These are phyloP conservation scores for Chydorus sphaericus DNA, from an alignment of 2,888 invertebrate species.

Conservation along the genomic window DNA sequence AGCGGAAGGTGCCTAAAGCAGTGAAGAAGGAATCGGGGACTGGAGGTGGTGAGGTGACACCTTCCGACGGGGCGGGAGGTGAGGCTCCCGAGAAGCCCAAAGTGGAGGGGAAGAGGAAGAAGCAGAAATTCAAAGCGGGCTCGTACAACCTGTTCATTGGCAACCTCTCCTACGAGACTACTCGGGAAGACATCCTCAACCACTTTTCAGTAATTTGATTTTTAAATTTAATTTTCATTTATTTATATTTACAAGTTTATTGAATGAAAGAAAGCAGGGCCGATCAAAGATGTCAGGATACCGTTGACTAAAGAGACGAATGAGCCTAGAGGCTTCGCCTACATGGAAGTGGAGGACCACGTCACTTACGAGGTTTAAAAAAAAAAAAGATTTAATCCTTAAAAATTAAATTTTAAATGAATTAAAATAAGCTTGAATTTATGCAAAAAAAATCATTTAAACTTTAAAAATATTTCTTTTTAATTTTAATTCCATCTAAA, in stretches of 20 bases:
- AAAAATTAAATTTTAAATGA: slow-evolving; percentile 6
- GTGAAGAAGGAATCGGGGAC: neutral
- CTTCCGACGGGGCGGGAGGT: neutral
- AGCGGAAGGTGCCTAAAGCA: no score
- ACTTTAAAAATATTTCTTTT: neutral
- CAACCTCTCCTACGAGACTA: slow-evolving; percentile 31
- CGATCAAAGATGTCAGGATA: slow-evolving; percentile 29
- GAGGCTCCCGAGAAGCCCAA: neutral
- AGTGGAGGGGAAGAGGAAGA: neutral
- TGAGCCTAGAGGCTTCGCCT: slow-evolving; percentile 32
- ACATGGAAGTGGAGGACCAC: slow-evolving; percentile 31
- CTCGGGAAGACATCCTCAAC: slow-evolving; percentile 28
- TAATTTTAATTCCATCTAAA: neutral
- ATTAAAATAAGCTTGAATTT: no score
- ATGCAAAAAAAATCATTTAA: slow-evolving; percentile 1
- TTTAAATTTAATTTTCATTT: no score
- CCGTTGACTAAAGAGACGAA: slow-evolving; percentile 26
- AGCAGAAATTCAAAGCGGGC: slow-evolving; percentile 20
- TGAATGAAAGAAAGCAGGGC: slow-evolving; percentile 30
- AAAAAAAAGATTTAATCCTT: neutral
- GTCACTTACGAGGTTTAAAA: slow-evolving; percentile 31
- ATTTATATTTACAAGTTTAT: no score
- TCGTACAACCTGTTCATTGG: slow-evolving; percentile 34
- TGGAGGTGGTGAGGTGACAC: neutral
- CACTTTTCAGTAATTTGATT: no score